Base-by-base conservation (phyloP, 2,888 invertebrate genomes). In the Trissonchulus sp. region DNA sequence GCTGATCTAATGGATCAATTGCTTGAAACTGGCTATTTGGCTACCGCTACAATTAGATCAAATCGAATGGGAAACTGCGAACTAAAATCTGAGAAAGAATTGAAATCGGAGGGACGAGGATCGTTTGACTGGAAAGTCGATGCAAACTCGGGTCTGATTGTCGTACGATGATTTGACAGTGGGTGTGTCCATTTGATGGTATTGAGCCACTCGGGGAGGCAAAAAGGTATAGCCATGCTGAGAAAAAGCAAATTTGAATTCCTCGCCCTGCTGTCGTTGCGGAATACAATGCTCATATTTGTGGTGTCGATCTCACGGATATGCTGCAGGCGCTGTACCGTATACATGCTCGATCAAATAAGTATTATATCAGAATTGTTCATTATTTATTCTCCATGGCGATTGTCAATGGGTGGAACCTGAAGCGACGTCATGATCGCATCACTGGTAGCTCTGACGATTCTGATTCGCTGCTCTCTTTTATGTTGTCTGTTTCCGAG, bases 251-350 rank as follows among this genome's bases (percentile, higher is more conserved):
- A 33, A 34, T 63, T 60, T 63, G 63, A 28, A 48, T 77, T 28
- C 0, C 78, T n/a, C 65, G 75, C 37, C 77, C 69, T 30, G 65
- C 63, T 69, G 77, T 77, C 35, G 73, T 78, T 34, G 60, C 69
- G 35, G 76, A 77, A 72, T 78, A 76, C 77, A 77, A 77, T 68
- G 35, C 36, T 37, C 68, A 77, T 34, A 78, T 78, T 72, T 69
- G 62, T 8, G 77, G 77, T n/a, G 76, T 76, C 34, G 76, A 76
- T 36, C 63, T 78, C 23, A 36, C 72, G 34, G 73, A 76, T 68
- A 71, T 77, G 75, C 73, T 37, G 34, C 36, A 28, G 72, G 75
- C n/a, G 31, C 34, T 65, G 65, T 65, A 65, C 34, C 65, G 65
- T 15, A 65, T 65, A 18, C 60, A n/a, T n/a, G n/a, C n/a, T n/a